Base-by-base conservation (phyloP, 2,113 vertebrate species). In the Semnopithecus entellus region DNA sequence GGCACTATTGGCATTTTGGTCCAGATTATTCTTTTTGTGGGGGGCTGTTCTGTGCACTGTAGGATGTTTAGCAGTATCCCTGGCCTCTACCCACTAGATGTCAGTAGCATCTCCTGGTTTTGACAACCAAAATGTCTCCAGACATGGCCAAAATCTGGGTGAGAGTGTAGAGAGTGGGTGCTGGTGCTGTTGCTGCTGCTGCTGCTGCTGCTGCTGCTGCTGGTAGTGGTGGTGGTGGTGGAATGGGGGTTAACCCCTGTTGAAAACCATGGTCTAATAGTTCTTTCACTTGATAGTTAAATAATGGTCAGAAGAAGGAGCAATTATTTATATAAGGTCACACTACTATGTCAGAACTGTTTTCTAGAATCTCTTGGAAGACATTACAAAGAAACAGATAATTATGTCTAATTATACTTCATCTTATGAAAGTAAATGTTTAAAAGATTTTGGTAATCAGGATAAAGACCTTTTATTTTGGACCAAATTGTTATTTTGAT, bases 61-160 rank as follows among this genome's bases (percentile, higher is more conserved):
- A 70, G 27, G 52, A 61, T 57, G 18, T 84, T 93, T 85, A 40
- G 35, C 52, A 94, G 52, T 73, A 89, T 61, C 70, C 52, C 35
- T 86, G 52, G 17, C 35, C 14, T 91, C 45, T 88, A 90, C 48
- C 88, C 82, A 93, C 85, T 96, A 94, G 73, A 57, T 97, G 89
- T 92, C 86, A 97, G 79, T 82, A 98, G 79, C 38, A 79, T 18
- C 25, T 30, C 91, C 87, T 8, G 80, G 16, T 88, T 90, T 16
- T 88, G 52, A 85, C 38, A 89, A 64, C n/a, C n/a, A 2, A 35
- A 95, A 82, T 55, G 30, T 83, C 83, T 89, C 43, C 40, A 66
- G 57, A 52, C 18, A 45, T 22, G 23, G 8, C 4, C 11, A 88
- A 57, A n/a, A 50, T 66, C 43, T 10, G 30, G 38, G n/a, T 72